Percentiles rank a stretch among this genome's conserved stretches.
Conservation (phyloP, 2,888 invertebrate genomes). For the Noctua comes region DNA sequence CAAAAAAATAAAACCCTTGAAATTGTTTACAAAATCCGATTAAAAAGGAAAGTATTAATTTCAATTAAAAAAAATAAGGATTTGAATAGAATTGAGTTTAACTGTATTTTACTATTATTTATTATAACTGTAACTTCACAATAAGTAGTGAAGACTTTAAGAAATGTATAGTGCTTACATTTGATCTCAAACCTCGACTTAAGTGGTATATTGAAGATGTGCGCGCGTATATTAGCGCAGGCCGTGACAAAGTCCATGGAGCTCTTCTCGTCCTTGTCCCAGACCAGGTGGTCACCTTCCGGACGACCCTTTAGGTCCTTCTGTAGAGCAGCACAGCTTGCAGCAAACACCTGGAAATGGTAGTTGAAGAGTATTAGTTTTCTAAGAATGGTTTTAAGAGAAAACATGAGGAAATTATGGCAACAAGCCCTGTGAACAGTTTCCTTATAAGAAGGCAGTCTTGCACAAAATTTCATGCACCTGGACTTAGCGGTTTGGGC, state of each 20-base stretch:
- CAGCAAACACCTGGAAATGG: slow-evolving; percentile 91
- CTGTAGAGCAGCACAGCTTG: slow-evolving; percentile 92
- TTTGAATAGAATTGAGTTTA: background rate
- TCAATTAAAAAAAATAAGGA: no score
- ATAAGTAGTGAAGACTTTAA: background rate
- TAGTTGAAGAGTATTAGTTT: background rate
- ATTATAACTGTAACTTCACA: background rate
- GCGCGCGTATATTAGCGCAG: slow-evolving; percentile 97
- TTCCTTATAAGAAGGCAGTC: background rate
- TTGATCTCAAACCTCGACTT: slow-evolving; percentile 98
- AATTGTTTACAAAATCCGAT: no score
- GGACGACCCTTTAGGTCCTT: slow-evolving; percentile 89
- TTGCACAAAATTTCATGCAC: background rate
- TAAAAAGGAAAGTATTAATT: no score
- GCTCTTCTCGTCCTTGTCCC: slow-evolving; percentile 99
- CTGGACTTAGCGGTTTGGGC: background rate
- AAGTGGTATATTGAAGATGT: slow-evolving; percentile 96
- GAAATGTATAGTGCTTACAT: slow-evolving; percentile 90
- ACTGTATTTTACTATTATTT: no score
- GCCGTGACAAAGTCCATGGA: slow-evolving; percentile 99
- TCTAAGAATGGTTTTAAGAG: background rate
- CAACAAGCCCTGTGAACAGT: background rate
- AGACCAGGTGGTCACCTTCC: slow-evolving; percentile 94
- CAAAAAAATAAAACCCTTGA: no score
- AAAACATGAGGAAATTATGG: background rate